These are phyloP conservation scores for Salvelinus namaycush DNA, from an alignment of 2,113 vertebrate genomes.

Conservation along the genomic window DNA sequence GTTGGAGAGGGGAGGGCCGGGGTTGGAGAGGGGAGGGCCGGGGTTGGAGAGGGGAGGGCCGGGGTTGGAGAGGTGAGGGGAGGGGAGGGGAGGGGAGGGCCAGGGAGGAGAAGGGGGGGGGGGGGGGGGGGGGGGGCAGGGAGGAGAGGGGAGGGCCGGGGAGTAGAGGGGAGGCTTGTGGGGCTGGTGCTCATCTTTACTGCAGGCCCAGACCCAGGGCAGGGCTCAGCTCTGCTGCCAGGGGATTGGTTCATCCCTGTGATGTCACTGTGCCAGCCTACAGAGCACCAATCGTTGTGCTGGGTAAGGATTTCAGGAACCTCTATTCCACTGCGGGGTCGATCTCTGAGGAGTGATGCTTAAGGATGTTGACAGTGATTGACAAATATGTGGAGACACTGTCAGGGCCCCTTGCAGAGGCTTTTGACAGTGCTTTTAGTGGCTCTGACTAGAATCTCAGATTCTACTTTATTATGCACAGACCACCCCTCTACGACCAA, in stretches of 20 bases:
- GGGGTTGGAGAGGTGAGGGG: too few relatives aligned
- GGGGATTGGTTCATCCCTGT: neutral
- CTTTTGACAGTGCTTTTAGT: constrained; percentile 18
- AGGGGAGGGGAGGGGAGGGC: too few relatives aligned
- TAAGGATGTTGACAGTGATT: constrained; percentile 1
- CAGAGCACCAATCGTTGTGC: neutral
- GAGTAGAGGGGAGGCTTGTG: neutral
- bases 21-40: too few relatives aligned
- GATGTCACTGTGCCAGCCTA: neutral
- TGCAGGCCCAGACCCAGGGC: too few relatives aligned
- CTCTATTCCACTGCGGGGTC: neutral
- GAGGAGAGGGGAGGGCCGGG: too few relatives aligned
- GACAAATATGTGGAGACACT: constrained; percentile 11
- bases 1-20: too few relatives aligned
- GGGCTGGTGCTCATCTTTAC: constrained; percentile 11
- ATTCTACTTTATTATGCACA: neutral
- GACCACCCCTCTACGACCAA: too few relatives aligned
- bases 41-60: too few relatives aligned
- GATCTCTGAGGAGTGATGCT: neutral
- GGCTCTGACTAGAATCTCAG: neutral
- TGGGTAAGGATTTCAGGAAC: neutral
- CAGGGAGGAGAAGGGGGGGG: too few relatives aligned
- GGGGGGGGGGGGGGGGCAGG: too few relatives aligned
- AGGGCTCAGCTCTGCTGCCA: too few relatives aligned
- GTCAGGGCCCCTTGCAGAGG: neutral